Evolutionary conservation across 2,113 vertebrate genomes (phyloP).

Genomic region (Calyptomena viridis): DNA sequence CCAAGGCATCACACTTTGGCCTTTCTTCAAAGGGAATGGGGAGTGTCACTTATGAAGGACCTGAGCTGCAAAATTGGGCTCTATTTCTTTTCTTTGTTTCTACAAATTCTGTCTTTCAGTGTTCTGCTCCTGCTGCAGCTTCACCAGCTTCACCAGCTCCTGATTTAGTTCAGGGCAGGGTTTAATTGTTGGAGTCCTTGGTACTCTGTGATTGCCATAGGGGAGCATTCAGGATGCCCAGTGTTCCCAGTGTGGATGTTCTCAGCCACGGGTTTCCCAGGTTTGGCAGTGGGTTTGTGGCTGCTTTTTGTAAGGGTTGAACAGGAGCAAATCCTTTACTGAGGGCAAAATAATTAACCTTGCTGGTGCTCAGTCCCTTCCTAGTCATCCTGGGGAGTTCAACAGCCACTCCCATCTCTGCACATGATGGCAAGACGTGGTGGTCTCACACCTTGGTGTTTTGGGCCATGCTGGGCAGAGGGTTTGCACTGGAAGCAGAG

Average conservation of each 20-base stretch:
- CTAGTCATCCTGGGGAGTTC: not conserved
- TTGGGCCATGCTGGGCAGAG: not conserved
- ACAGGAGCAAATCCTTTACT: not conserved
- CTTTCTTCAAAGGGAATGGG: not conserved
- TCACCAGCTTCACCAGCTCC: not conserved
- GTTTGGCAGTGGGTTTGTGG: not conserved
- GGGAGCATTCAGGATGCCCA: not conserved
- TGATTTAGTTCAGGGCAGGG: not conserved
- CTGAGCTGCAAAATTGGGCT: not conserved
- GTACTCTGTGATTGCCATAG: not conserved
- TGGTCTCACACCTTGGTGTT: not conserved
- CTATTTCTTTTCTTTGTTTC: not conserved
- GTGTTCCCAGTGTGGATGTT: not conserved
- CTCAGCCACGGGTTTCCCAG: not conserved
- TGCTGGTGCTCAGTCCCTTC: not conserved
- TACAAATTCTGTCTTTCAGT: not conserved
- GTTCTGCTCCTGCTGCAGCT: not conserved
- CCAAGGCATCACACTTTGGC: not conserved
- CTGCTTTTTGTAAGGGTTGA: not conserved
- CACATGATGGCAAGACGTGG: not conserved
- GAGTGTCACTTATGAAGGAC: not conserved
- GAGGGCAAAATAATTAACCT: not conserved
- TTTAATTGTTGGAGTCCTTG: not conserved
- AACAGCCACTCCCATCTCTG: not conserved
- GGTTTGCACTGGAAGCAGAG: not conserved